A percentile compares a stretch with the other conserved stretches of the same genome.
Conservation (phyloP, 2,113 vertebrate species). For the Thunnus maccoyii region DNA sequence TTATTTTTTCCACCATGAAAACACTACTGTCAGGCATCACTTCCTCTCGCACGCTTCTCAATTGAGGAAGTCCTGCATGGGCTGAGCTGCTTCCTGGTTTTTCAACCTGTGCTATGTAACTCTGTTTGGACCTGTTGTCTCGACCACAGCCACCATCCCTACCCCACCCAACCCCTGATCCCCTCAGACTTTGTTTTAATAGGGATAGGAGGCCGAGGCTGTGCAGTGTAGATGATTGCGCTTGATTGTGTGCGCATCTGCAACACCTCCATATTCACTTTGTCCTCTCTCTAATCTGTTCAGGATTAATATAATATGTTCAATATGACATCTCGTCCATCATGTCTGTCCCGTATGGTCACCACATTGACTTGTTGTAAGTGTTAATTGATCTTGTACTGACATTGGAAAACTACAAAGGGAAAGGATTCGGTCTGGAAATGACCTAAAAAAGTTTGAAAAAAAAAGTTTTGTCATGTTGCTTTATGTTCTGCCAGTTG, state of each 20-base stretch:
- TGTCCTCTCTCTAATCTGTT: conserved; percentile 10
- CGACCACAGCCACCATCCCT: conserved; percentile 34
- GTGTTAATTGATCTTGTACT: conserved; percentile 22
- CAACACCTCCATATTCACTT: conserved; percentile 30
- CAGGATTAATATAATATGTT: conserved; percentile 52
- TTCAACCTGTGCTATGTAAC: conserved; percentile 35
- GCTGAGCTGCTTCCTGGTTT: conserved; percentile 71
- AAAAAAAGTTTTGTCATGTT: conserved; percentile 19
- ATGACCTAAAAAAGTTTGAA: not conserved
- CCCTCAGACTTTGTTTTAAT: conserved; percentile 39
- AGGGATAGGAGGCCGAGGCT: conserved; percentile 31
- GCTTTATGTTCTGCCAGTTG: conserved; percentile 53
- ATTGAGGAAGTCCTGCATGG: conserved; percentile 72
- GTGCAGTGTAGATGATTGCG: not conserved
- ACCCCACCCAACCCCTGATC: conserved; percentile 10
- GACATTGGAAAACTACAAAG: conserved; percentile 36
- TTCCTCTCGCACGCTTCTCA: conserved; percentile 13
- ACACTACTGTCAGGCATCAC: conserved; percentile 35
- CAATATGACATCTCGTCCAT: conserved; percentile 34
- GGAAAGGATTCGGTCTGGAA: conserved; percentile 15
- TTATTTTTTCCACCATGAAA: conserved; percentile 29
- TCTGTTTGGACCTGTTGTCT: conserved; percentile 71
- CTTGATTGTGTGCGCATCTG: not conserved
- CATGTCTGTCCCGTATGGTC: conserved; percentile 34
- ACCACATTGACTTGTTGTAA: conserved; percentile 51